phyloP scores from a whole-genome alignment of 2,113 vertebrate genomes.

The Sorex araneus region DNA sequence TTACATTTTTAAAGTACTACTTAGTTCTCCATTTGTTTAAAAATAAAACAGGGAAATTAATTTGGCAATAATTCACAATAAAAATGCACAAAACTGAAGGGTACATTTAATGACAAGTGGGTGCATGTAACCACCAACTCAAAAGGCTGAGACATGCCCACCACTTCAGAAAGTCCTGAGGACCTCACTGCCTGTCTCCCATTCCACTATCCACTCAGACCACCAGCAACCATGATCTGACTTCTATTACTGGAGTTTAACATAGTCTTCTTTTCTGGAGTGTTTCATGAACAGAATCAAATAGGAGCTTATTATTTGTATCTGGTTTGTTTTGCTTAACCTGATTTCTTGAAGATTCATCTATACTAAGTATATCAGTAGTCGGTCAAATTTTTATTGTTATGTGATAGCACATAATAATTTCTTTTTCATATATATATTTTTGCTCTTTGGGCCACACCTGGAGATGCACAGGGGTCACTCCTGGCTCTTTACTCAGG shows the following conservation, averaged over 20 bases:
- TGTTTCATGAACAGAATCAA: background rate
- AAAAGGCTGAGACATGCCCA: no score
- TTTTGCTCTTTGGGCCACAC: no score
- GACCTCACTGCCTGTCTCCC: background rate
- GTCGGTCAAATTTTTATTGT: background rate
- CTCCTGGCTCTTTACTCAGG: no score
- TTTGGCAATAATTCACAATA: background rate
- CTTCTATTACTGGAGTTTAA: background rate
- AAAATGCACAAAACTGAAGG: background rate
- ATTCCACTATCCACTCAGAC: rapidly evolving
- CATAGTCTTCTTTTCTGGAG: background rate
- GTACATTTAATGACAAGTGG: background rate
- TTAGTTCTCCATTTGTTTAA: background rate
- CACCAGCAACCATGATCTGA: background rate
- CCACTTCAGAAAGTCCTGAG: background rate
- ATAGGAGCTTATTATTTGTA: rapidly evolving
- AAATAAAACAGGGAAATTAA: background rate
- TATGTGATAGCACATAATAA: no score
- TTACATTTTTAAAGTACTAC: background rate
- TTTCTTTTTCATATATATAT: background rate
- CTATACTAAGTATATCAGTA: background rate
- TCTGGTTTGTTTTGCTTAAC: background rate
- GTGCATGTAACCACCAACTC: rapidly evolving
- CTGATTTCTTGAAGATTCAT: background rate
- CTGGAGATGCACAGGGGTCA: no score